Evolutionary conservation across 2,113 vertebrate species (phyloP), one percentile per base, ranked within the genome.

Genomic region (Oreotrochilus melanogaster): DNA sequence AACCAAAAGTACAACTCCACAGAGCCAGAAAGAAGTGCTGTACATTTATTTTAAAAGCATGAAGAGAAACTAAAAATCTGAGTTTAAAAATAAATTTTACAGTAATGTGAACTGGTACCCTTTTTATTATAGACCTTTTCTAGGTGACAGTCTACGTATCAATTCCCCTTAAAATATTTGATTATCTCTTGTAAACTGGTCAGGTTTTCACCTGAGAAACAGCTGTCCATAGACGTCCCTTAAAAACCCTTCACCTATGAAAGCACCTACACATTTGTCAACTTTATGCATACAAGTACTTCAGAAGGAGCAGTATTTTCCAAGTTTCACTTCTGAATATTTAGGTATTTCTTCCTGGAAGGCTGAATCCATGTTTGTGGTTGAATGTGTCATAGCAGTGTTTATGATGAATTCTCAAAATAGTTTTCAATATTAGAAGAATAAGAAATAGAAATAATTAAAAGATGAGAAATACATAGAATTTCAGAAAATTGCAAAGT

Each of bases 111-210:
- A 53, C 7, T 16, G 51, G 11, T 24, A 56, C 3, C 31, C 13
- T 56, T 88, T n/a, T 42, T 67, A 6, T 18, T 61, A 71, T 2
- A 82, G 47, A 25, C 22, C 58, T 25, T 54, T 84, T 22, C 14
- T 56, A 54, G 14, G 43, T 18, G 17, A 61, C 5, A 21, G 33
- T 43, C 51, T 50, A 25, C 0, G 0, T n/a, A 51, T 16, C 37
- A 66, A 11, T 10, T 75, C 18, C 18, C 35, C 61, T 58, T 57
- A 43, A 58, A 84, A 47, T 28, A 70, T 43, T 72, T 43, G 33
- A 65, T 65, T 88, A 74, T 71, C 8, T 72, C 33, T 61, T 67
- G 12, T 18, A 67, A 69, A 72, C 5, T 0, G 0, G 8, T 14
- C 22, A 39, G 3, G 12, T 16, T 88, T 23, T 66, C 35, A 65